A percentile compares a stretch with the other conserved stretches of the same genome.
These are phyloP conservation scores for Epinephelus lanceolatus DNA, from an alignment of 2,113 vertebrate species.

Conservation along the genomic window DNA sequence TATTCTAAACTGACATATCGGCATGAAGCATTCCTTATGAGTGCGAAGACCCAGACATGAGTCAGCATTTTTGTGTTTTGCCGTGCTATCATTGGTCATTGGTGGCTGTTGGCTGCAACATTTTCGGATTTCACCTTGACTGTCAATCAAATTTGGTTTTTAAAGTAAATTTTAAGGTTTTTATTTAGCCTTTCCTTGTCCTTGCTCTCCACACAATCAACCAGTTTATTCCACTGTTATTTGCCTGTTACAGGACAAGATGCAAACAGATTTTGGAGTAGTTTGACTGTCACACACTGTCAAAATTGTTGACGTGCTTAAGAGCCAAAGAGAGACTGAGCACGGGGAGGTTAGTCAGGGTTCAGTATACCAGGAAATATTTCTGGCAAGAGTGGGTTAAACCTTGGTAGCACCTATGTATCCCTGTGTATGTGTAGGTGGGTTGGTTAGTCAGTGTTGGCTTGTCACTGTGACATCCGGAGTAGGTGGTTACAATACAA, in stretches of 20 bases:
- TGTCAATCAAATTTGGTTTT: too few species aligned
- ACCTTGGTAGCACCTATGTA: neutral
- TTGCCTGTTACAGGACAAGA: neutral
- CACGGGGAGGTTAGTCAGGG: neutral
- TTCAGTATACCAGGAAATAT: neutral
- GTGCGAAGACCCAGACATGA: too few species aligned
- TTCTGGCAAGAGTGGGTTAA: neutral
- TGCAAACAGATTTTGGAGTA: neutral
- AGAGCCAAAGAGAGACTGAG: neutral
- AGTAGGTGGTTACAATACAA: neutral
- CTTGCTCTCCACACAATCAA: neutral
- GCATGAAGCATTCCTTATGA: too few species aligned
- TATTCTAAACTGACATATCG: too few species aligned
- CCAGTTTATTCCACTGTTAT: neutral
- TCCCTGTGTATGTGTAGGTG: neutral
- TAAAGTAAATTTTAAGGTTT: too few species aligned
- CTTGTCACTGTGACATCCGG: neutral
- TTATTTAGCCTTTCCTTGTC: neutral
- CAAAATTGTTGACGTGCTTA: neutral
- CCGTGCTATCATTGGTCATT: too few species aligned
- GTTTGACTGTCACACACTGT: neutral
- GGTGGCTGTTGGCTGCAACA: too few species aligned
- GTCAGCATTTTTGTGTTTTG: too few species aligned
- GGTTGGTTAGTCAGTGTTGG: neutral
- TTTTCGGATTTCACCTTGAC: too few species aligned